Percentiles rank a stretch among this genome's conserved stretches.
These are phyloP conservation scores for Idaea straminata DNA, from an alignment of 2,888 invertebrate genomes.

Conservation along the genomic window DNA sequence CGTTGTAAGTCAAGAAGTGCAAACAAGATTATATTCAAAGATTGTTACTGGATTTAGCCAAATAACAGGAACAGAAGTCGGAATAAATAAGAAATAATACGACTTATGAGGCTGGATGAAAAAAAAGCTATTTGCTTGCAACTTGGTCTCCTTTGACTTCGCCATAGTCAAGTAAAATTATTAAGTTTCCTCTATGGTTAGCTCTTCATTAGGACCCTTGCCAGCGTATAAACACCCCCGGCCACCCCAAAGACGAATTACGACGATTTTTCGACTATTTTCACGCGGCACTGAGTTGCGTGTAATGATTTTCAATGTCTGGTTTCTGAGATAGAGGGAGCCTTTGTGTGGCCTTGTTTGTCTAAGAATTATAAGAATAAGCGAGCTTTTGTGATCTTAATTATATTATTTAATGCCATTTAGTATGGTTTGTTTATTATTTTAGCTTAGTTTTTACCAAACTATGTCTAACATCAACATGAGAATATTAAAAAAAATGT, in stretches of 20 bases:
- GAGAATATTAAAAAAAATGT: too few species aligned
- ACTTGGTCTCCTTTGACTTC: too few species aligned
- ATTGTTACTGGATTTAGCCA: background rate
- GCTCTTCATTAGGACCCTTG: background rate
- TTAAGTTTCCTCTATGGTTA: background rate
- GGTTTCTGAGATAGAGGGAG: constrained; percentile 15
- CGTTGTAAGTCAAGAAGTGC: too few species aligned
- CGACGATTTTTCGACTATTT: constrained; percentile 17
- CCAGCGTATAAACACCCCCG: background rate
- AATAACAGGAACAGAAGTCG: background rate
- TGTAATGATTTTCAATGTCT: constrained; percentile 20
- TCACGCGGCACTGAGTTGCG: constrained; percentile 20
- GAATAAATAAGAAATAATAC: too few species aligned
- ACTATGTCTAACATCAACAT: too few species aligned
- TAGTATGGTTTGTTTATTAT: background rate
- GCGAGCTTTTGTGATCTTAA: background rate
- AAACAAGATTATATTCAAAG: background rate
- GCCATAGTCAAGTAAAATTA: too few species aligned
- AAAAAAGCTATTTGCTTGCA: too few species aligned
- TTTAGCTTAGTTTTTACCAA: too few species aligned
- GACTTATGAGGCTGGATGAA: too few species aligned
- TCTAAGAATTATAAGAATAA: background rate
- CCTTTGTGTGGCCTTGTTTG: constrained; percentile 10
- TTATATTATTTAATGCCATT: background rate
- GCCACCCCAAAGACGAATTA: constrained; percentile 9